Percentiles rank a stretch among this genome's conserved stretches.
Conservation (phyloP, 2,797 vertebrate genomes). For the Tenualosa thibaudeaui region DNA sequence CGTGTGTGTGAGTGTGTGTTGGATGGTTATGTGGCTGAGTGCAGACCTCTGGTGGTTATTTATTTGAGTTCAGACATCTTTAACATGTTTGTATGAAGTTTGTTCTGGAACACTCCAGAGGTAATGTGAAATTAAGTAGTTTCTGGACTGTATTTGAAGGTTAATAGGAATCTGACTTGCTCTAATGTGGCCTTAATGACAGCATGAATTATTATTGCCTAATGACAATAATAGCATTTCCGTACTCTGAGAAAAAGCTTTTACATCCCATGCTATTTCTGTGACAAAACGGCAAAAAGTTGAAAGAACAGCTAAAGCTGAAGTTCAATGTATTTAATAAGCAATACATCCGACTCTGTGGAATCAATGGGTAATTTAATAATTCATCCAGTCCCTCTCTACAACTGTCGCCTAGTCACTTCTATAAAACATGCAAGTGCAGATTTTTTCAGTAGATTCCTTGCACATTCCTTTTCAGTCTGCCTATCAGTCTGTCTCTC, state of each 20-base stretch:
- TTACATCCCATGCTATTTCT: too few relatives aligned
- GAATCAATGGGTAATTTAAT: not conserved
- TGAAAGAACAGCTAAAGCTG: not conserved
- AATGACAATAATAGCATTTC: not conserved
- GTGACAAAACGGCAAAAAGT: too few relatives aligned
- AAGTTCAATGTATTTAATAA: not conserved
- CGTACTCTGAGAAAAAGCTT: slow-evolving; percentile 4
- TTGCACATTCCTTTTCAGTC: not conserved
- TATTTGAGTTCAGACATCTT: not conserved
- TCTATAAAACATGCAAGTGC: not conserved
- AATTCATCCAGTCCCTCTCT: not conserved
- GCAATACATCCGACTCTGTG: not conserved
- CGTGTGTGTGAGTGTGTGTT: not conserved
- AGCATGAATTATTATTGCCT: not conserved
- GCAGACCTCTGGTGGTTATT: not conserved
- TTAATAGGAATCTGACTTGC: not conserved
- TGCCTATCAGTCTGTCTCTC: not conserved
- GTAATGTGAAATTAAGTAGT: slow-evolving; percentile 1
- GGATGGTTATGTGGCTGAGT: not conserved
- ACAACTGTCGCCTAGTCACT: not conserved
- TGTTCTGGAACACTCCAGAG: not conserved
- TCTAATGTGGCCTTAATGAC: not conserved
- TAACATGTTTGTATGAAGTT: not conserved
- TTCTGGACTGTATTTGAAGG: not conserved
- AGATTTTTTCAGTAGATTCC: not conserved